Percentiles rank a stretch among this genome's conserved stretches.
Evolutionary conservation across 2,888 invertebrate species (phyloP).

Genomic region (Diadegma fenestrale): DNA sequence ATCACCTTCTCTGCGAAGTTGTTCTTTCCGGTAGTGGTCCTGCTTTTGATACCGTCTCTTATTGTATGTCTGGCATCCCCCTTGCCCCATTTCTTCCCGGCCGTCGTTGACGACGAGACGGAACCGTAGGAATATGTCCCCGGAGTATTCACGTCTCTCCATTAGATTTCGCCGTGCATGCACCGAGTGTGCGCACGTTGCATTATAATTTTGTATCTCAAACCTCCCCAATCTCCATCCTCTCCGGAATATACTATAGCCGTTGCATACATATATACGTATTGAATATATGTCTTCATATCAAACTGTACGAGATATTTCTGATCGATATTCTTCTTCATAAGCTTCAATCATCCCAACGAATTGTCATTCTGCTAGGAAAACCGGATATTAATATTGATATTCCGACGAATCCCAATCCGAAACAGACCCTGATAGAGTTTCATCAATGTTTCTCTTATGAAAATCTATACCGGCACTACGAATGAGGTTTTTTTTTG

Average conservation of each 20-base stretch:
- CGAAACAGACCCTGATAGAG: not conserved
- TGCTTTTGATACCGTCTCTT: conserved; percentile 12
- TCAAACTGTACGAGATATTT: not conserved
- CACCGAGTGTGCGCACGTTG: conserved; percentile 25
- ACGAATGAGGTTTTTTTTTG: not conserved
- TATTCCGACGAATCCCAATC: conserved; percentile 18
- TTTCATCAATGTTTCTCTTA: not conserved
- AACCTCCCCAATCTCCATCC: conserved; percentile 15
- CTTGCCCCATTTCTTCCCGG: not conserved
- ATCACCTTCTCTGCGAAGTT: not conserved
- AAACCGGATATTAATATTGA: conserved; percentile 35
- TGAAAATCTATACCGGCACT: not conserved
- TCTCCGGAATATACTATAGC: conserved; percentile 3
- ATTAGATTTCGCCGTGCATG: conserved; percentile 43
- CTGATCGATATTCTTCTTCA: conserved; percentile 50
- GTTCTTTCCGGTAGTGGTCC: not conserved
- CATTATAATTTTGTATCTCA: conserved; percentile 54
- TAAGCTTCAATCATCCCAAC: conserved; percentile 29
- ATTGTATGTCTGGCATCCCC: conserved; percentile 4
- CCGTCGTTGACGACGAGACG: conserved; percentile 33
- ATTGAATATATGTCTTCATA: not conserved
- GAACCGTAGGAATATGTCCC: conserved; percentile 31
- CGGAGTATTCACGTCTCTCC: conserved; percentile 37
- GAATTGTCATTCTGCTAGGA: conserved; percentile 10
- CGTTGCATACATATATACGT: not conserved